Conservation (phyloP, 2,797 vertebrate genomes). For the Cyprinella venusta region DNA sequence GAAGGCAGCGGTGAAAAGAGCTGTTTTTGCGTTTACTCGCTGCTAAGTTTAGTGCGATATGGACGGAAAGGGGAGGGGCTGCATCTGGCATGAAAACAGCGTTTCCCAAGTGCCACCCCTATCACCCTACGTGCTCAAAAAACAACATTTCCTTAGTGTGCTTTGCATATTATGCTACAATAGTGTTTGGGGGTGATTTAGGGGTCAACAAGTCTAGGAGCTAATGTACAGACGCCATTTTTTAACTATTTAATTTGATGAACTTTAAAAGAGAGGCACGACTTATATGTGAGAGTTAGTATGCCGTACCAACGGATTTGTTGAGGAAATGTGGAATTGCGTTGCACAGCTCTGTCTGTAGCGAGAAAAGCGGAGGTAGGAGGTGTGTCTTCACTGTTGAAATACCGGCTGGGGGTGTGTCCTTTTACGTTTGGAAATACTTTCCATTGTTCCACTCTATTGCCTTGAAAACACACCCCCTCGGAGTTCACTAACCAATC, state of each 20-base stretch:
- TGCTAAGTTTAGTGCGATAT: conserved; percentile 51
- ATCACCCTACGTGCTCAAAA: neutral
- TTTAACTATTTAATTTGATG: neutral
- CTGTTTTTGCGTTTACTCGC: conserved; percentile 31
- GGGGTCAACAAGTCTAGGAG: neutral
- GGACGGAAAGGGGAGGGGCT: conserved; percentile 53
- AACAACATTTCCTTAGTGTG: conserved; percentile 15
- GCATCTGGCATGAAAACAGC: conserved; percentile 35
- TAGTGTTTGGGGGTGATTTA: neutral
- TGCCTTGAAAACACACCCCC: conserved; percentile 67
- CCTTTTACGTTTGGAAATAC: conserved; percentile 69
- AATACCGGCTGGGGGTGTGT: conserved; percentile 69
- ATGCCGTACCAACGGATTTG: conserved; percentile 19
- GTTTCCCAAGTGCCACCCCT: conserved; percentile 19
- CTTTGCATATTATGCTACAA: neutral
- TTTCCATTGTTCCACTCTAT: conserved; percentile 78
- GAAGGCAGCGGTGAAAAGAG: neutral
- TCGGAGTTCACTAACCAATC: conserved; percentile 67
- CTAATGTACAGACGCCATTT: neutral
- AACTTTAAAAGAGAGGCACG: neutral
- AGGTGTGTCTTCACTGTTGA: conserved; percentile 67
- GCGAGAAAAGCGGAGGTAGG: conserved; percentile 38
- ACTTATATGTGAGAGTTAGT: neutral
- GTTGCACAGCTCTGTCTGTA: conserved; percentile 36
- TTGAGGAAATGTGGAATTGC: conserved; percentile 35